phyloP scores from a whole-genome alignment of 2,113 vertebrate species.

The Pteropus alecto region DNA sequence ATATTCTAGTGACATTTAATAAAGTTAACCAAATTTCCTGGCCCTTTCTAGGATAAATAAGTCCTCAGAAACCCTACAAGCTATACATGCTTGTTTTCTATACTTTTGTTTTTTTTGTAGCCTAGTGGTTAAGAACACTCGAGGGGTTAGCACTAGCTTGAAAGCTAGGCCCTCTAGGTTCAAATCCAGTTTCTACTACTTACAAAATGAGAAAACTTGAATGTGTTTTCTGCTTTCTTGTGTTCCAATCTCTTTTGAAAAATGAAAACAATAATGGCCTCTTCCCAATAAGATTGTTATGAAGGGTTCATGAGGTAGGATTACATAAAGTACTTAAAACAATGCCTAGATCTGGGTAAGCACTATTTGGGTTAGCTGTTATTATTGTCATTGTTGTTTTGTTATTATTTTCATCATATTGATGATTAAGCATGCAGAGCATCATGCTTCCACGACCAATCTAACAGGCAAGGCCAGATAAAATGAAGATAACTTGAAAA shows the following conservation, averaged over 20 bases:
- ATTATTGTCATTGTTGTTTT: neutral
- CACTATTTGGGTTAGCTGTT: neutral
- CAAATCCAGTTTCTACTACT: neutral
- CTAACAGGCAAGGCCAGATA: neutral
- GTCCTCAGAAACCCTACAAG: neutral
- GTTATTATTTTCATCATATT: neutral
- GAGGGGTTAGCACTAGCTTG: neutral
- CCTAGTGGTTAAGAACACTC: neutral
- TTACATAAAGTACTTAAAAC: neutral
- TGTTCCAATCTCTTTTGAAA: neutral
- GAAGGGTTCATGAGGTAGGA: neutral
- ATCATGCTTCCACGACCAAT: neutral
- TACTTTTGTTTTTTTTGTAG: neutral
- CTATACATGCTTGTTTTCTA: neutral
- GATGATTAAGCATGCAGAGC: neutral
- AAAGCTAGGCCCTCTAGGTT: neutral
- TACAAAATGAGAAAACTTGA: neutral
- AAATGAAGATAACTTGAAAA: conserved; percentile 23
- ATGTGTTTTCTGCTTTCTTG: neutral
- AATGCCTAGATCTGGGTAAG: neutral
- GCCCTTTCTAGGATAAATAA: neutral
- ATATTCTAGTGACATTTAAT: neutral
- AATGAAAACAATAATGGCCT: too few species aligned
- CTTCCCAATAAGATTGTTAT: neutral
- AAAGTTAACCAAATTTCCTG: neutral